Conservation (phyloP, 2,888 invertebrate species). For the Endomychus coccineus region DNA sequence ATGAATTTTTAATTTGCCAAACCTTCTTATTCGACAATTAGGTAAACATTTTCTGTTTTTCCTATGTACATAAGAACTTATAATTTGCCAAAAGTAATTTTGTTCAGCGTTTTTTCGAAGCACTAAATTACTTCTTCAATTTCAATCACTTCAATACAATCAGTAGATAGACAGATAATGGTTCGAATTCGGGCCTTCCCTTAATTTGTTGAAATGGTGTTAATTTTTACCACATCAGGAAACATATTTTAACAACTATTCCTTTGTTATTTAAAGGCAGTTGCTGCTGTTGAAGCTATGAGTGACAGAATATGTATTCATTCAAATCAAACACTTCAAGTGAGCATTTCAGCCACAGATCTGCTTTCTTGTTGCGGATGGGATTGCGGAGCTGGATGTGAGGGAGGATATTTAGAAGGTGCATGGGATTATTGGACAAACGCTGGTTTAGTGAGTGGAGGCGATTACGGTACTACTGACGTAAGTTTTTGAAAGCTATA, state of each 20-base stretch:
- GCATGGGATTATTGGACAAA: conserved; percentile 86
- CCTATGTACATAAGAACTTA: too few species aligned
- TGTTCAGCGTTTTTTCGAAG: too few species aligned
- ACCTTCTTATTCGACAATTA: background rate
- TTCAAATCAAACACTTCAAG: conserved; percentile 58
- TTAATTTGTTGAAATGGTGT: too few species aligned
- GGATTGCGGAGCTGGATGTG: conserved; percentile 73
- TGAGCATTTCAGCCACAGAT: conserved; percentile 74
- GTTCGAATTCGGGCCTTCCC: too few species aligned
- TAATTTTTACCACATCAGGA: too few species aligned
- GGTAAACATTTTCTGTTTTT: too few species aligned
- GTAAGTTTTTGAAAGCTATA: conserved; percentile 6
- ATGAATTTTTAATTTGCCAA: background rate
- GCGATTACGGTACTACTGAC: conserved; percentile 58
- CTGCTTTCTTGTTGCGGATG: conserved; percentile 59
- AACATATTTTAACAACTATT: too few species aligned
- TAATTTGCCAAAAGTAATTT: too few species aligned
- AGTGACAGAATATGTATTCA: conserved; percentile 77
- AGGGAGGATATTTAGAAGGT: conserved; percentile 73
- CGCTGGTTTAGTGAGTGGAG: conserved; percentile 82
- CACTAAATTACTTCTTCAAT: background rate
- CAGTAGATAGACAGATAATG: too few species aligned
- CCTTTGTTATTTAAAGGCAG: conserved; percentile 62
- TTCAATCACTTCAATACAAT: too few species aligned
- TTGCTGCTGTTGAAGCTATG: conserved; percentile 82